Evolutionary conservation across 2,113 vertebrate species (phyloP), one percentile per base, ranked within the genome.

Genomic region (Aplodontia rufa): DNA sequence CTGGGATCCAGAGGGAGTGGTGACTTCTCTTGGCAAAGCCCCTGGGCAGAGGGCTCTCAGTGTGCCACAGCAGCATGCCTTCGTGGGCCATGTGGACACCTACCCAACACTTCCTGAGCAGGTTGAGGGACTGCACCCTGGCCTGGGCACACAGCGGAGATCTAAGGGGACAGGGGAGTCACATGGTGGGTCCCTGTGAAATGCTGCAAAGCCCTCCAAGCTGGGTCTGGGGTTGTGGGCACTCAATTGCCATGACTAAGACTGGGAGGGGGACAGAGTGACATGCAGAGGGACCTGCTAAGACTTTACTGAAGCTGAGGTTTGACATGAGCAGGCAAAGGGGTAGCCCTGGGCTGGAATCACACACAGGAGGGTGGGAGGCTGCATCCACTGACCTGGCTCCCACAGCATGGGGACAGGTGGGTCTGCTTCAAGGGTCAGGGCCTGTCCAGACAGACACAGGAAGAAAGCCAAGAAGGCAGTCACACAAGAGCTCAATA

Each of bases 351-450:
- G 9, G 14, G 24, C 55, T 7, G 9, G 42, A 42, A 20, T 60
- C 20, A 12, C 66, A 37, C 5, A 0, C 5, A 0, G 71, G 6
- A 10, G 8, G 71, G 71, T 24, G 37, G 69, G 22, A 19, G 11
- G 74, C 11, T 53, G 45, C 60, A 24, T n/a, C 35, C n/a, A 35
- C 42, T 16, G 28, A 51, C 49, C 68, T 84, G 11, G 17, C 3
- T 14, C 8, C 26, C 0, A 1, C 13, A 30, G 60, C 47, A 6
- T 4, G 13, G 1, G 40, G 40, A 9, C 3, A 9, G 74, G n/a
- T 1, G 40, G 17, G 9, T 26, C 17, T 28, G 53, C 40, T 0
- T 47, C 47, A 6, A 53, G 53, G 49, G 26, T 30, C 37, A 17
- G 42, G 17, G 13, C 24, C 42, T 7, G 22, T 24, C 42, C 72